A percentile compares a stretch with the other conserved stretches of the same genome.
phyloP scores from a whole-genome alignment of 1,140 invertebrate species.

The Hylaeus anthracinus region DNA sequence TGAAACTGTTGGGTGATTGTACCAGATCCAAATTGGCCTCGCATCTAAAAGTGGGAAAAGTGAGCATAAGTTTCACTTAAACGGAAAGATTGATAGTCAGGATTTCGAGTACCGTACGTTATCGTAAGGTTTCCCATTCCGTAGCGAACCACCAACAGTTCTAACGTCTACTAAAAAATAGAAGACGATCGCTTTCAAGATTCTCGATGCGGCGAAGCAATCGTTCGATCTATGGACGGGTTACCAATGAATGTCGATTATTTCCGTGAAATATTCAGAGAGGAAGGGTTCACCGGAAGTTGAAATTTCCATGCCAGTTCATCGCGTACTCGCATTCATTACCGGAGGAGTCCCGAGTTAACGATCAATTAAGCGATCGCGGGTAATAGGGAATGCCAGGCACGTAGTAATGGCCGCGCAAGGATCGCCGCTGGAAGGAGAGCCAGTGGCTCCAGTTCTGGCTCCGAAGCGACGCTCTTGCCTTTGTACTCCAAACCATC shows the following conservation, averaged over 20 bases:
- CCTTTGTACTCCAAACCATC: constrained; percentile 38
- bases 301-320: constrained; percentile 53
- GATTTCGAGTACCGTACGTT: too few species aligned
- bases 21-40: too few species aligned
- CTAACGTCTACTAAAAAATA: too few species aligned
- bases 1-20: too few species aligned
- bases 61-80: too few species aligned
- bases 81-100: too few species aligned
- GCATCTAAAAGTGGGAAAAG: too few species aligned
- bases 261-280: constrained; percentile 48
- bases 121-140: too few species aligned
- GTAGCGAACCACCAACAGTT: too few species aligned
- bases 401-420: constrained; percentile 66
- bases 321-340: constrained; percentile 62
- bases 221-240: not conserved
- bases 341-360: constrained; percentile 60
- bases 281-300: not conserved
- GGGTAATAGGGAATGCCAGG: constrained; percentile 62
- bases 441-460: not conserved
- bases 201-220: not conserved
- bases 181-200: not conserved
- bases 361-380: constrained; percentile 72
- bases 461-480: constrained; percentile 7
- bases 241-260: constrained; percentile 26
- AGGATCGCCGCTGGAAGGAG: constrained; percentile 48